phyloP scores from a whole-genome alignment of 2,797 vertebrate species.

The Ctenopoma kingsleyae region DNA sequence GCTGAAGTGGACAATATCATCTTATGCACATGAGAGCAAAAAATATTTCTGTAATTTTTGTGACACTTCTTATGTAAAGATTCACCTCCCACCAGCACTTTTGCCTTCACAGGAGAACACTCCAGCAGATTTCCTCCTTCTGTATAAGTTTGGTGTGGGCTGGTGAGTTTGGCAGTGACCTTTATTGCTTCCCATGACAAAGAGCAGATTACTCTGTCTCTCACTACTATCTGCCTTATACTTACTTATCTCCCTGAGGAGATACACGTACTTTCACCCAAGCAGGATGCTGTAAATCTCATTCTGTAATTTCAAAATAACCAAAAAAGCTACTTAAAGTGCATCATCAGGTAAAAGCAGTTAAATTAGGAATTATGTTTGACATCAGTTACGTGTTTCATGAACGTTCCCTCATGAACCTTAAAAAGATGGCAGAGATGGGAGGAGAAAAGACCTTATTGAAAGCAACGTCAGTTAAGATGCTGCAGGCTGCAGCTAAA shows the following conservation, averaged over 20 bases:
- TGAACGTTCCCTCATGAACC: neutral
- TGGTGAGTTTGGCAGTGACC: constrained; percentile 29
- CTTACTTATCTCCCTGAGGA: constrained; percentile 23
- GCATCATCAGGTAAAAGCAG: neutral
- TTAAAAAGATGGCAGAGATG: neutral
- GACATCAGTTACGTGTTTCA: neutral
- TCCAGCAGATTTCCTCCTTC: constrained; percentile 6
- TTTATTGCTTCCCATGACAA: constrained; percentile 24
- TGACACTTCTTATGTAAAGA: constrained; percentile 5
- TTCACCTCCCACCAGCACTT: constrained; percentile 3
- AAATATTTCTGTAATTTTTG: neutral
- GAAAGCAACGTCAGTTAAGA: constrained; percentile 36
- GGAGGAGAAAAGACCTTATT: constrained; percentile 11
- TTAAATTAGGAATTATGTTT: neutral
- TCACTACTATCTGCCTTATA: neutral
- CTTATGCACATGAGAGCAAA: neutral
- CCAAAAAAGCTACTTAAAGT: neutral
- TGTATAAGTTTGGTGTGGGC: neutral
- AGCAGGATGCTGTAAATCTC: constrained; percentile 7
- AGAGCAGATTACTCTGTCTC: constrained; percentile 16
- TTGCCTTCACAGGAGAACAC: constrained; percentile 18
- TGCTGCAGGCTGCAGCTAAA: constrained; percentile 74
- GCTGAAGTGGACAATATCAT: neutral
- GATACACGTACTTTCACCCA: constrained; percentile 4
- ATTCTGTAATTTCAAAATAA: neutral